Evolutionary conservation across 2,113 vertebrate species (phyloP).

Genomic region (Megaceryle maxima): DNA sequence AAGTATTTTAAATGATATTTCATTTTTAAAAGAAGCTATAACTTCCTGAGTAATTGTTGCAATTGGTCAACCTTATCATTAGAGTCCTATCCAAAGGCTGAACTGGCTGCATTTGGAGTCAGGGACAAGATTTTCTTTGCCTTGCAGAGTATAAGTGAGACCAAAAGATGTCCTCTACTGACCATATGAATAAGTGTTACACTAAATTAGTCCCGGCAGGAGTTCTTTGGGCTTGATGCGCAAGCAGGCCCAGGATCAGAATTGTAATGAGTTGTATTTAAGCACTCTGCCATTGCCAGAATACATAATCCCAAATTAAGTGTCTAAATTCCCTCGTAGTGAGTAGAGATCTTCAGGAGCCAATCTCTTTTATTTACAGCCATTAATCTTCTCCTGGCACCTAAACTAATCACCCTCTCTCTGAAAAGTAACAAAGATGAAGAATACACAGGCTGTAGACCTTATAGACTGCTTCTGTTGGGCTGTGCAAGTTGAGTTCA

Average conservation of each 20-base stretch:
- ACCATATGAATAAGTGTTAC: not conserved
- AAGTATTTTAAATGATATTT: not conserved
- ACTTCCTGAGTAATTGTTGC: not conserved
- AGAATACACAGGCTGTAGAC: not conserved
- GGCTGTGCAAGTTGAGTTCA: not conserved
- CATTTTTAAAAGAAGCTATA: not conserved
- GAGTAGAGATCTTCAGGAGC: not conserved
- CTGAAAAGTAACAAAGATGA: not conserved
- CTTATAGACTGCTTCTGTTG: not conserved
- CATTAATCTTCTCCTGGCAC: slow-evolving; percentile 5
- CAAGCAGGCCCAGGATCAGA: not conserved
- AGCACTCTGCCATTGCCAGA: not conserved
- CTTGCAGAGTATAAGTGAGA: not conserved
- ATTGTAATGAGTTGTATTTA: not conserved
- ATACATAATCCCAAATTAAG: not conserved
- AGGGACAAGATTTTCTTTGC: not conserved
- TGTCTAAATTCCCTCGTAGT: not conserved
- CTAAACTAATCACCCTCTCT: not conserved
- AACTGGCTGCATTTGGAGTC: not conserved
- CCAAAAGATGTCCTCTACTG: not conserved
- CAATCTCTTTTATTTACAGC: not conserved
- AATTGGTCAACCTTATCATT: not conserved
- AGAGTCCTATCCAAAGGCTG: not conserved
- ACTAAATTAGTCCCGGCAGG: not conserved
- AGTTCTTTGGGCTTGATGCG: not conserved